Evolutionary conservation across 2,113 vertebrate species (phyloP).

Genomic region (Brachirus orientalis): DNA sequence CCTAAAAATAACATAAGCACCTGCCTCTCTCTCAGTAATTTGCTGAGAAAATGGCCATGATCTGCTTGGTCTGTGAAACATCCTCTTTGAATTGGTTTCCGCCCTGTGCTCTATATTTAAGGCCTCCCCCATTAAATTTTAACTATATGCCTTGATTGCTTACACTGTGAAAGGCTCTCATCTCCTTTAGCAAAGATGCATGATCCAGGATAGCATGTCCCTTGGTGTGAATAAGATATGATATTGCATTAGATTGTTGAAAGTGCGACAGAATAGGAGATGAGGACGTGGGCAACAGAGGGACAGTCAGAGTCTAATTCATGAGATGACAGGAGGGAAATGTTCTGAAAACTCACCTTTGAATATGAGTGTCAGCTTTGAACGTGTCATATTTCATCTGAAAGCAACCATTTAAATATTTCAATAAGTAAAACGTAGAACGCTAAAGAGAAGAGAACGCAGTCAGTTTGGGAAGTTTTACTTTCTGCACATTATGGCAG

Average conservation of each 20-base stretch:
- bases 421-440: conserved; percentile 2
- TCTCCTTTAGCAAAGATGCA: conserved; percentile 58
- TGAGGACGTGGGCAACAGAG: conserved; percentile 31
- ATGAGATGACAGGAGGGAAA: conserved; percentile 10
- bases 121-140: conserved; percentile 62
- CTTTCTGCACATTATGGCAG: no score
- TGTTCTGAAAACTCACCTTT: not conserved
- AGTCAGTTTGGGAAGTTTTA: not conserved
- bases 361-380: not conserved
- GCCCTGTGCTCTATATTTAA: conserved; percentile 65
- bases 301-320: conserved; percentile 16
- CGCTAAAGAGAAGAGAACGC: not conserved
- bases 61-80: conserved; percentile 23
- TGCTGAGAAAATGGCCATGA: conserved; percentile 1
- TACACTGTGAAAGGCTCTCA: conserved; percentile 57
- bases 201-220: conserved; percentile 48
- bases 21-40: not conserved
- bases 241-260: conserved; percentile 43
- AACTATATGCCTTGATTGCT: conserved; percentile 64
- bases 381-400: conserved; percentile 12
- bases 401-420: not conserved
- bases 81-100: conserved; percentile 36
- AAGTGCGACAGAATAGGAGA: conserved; percentile 34
- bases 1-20: not conserved
- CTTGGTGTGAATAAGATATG: conserved; percentile 65